Percentiles rank a stretch among this genome's conserved stretches.
phyloP scores from a whole-genome alignment of 1,140 invertebrate species.

The Bombus picipes region DNA sequence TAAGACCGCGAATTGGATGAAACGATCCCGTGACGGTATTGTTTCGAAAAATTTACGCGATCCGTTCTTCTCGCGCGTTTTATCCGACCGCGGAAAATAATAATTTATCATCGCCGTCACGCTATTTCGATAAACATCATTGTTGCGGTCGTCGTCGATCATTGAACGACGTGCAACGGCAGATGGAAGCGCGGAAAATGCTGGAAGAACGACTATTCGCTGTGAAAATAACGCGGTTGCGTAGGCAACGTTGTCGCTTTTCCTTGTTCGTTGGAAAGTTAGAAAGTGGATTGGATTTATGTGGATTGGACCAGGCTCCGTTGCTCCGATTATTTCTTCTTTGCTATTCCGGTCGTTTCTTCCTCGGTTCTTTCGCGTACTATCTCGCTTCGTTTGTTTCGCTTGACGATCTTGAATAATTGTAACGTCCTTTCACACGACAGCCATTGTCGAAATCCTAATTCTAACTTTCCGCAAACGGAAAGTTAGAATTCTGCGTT shows the following conservation, averaged over 20 bases:
- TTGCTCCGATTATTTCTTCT: too few species aligned
- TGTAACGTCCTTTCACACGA: background rate
- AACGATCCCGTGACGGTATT: background rate
- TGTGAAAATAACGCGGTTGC: background rate
- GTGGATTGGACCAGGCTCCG: too few species aligned
- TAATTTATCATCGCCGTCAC: conserved; percentile 1
- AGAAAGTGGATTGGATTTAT: too few species aligned
- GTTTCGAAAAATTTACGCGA: background rate
- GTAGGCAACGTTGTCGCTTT: background rate
- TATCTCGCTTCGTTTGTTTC: too few species aligned
- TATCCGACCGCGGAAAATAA: background rate
- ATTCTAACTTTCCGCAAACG: background rate
- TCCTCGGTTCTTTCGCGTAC: too few species aligned
- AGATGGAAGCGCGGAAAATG: background rate
- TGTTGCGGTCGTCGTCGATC: background rate
- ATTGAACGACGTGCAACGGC: background rate
- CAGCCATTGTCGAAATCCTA: background rate
- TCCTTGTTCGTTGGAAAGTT: background rate
- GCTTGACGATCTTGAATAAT: too few species aligned
- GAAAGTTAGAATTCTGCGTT: too few species aligned
- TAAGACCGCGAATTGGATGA: background rate
- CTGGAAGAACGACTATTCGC: background rate
- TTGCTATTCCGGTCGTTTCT: background rate
- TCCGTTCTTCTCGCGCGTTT: background rate
- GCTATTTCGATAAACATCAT: background rate